Evolutionary conservation across 1,140 invertebrate genomes (phyloP).

Genomic region (Idris sp.): DNA sequence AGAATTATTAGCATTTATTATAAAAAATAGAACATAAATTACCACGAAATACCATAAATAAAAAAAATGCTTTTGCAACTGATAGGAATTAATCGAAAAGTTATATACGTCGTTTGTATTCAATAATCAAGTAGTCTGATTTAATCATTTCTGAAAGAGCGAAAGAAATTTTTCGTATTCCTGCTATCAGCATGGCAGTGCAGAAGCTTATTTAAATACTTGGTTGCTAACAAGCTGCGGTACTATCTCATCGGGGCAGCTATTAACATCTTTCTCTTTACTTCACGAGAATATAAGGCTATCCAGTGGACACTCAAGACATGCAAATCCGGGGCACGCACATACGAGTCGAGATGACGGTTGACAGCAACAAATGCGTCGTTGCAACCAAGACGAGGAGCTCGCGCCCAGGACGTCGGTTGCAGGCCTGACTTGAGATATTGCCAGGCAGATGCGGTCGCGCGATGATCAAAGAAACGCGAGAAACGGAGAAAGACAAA

Average conservation of each 20-base stretch:
- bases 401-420: slow-evolving; percentile 73
- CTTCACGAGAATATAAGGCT: slow-evolving; percentile 33
- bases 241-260: slow-evolving; percentile 53
- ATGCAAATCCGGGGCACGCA: slow-evolving; percentile 51
- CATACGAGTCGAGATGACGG: slow-evolving; percentile 57
- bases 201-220: slow-evolving; percentile 57
- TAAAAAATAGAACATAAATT: too few species aligned
- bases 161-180: slow-evolving; percentile 22
- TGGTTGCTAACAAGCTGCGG: slow-evolving; percentile 47
- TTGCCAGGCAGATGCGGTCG: slow-evolving; percentile 77
- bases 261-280: slow-evolving; percentile 57
- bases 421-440: slow-evolving; percentile 74
- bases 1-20: too few species aligned
- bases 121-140: slow-evolving; percentile 15
- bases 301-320: slow-evolving; percentile 38
- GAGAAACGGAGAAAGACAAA: slow-evolving; percentile 53
- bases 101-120: not conserved
- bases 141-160: slow-evolving; percentile 15
- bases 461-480: slow-evolving; percentile 77
- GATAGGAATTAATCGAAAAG: not conserved
- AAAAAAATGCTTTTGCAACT: too few species aligned
- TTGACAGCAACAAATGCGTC: slow-evolving; percentile 76
- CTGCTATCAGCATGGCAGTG: slow-evolving; percentile 40
- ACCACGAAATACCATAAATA: too few species aligned
- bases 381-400: slow-evolving; percentile 75